These are phyloP conservation scores for Drosophila buzzatii DNA, from an alignment of 2,888 invertebrate genomes.

Conservation along the genomic window DNA sequence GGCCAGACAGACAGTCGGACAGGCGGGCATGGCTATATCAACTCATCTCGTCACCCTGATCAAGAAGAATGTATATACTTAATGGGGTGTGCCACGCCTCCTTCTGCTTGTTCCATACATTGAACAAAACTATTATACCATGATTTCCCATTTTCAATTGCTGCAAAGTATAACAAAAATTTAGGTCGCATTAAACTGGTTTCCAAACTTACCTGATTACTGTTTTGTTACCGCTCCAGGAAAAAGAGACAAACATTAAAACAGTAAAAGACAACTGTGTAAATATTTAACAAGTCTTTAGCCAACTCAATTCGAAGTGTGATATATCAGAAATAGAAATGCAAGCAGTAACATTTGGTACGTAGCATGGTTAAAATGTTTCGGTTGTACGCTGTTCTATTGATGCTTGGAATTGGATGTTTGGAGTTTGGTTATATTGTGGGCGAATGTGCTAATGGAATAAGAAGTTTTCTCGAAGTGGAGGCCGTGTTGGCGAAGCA, in stretches of 20 bases:
- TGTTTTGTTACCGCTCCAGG: neutral
- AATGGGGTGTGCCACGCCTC: too few species aligned
- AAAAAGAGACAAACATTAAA: neutral
- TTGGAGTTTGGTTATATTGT: neutral
- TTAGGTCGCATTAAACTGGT: neutral
- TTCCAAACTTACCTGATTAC: neutral
- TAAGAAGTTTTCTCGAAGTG: slow-evolving; percentile 38
- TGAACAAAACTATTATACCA: too few species aligned
- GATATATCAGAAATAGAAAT: neutral
- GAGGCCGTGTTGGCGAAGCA: slow-evolving; percentile 38
- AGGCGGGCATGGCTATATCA: too few species aligned
- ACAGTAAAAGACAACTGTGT: slow-evolving; percentile 45
- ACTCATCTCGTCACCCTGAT: too few species aligned
- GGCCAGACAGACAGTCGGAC: too few species aligned
- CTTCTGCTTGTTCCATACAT: too few species aligned
- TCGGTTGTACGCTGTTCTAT: slow-evolving; percentile 5
- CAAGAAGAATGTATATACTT: too few species aligned
- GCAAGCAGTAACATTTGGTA: slow-evolving; percentile 35
- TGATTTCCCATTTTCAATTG: too few species aligned
- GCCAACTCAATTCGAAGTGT: neutral
- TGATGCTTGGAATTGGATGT: slow-evolving; percentile 1
- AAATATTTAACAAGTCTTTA: slow-evolving; percentile 50
- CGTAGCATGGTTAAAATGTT: slow-evolving; percentile 41
- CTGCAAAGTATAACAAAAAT: too few species aligned
- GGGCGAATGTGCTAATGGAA: slow-evolving; percentile 19